A percentile compares a stretch with the other conserved stretches of the same genome.
Evolutionary conservation across 2,797 vertebrate species (phyloP).

Genomic region (Neopelma chrysocephalum): DNA sequence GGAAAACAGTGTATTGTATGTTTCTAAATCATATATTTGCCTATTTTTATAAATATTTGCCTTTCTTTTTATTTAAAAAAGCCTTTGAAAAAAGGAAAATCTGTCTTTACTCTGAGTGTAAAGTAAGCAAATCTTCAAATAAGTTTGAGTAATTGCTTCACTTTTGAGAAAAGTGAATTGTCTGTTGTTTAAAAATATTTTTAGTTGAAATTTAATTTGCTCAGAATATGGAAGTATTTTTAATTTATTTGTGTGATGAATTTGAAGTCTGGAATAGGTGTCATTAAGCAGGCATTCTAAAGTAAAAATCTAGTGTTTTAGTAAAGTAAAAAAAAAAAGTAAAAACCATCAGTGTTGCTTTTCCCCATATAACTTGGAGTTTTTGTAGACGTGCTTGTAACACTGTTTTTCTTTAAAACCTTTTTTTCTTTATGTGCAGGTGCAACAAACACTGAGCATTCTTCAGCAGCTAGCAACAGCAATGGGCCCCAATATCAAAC

Average conservation of each 20-base stretch:
- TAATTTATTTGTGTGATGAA: background rate
- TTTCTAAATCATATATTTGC: background rate
- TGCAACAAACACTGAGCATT: slow-evolving; percentile 91
- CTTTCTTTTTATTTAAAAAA: background rate
- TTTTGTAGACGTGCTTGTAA: background rate
- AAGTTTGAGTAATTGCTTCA: background rate
- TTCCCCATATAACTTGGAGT: background rate
- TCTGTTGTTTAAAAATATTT: background rate
- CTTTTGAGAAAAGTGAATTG: background rate
- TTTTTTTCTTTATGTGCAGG: slow-evolving; percentile 72
- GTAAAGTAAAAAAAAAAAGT: too few species aligned
- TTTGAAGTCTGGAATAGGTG: background rate
- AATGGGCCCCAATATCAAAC: slow-evolving; percentile 92
- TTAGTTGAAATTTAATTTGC: background rate
- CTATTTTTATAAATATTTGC: background rate
- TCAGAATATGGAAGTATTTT: background rate
- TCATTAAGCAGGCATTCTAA: background rate
- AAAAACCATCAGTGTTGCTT: background rate
- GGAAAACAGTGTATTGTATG: background rate
- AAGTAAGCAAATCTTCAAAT: background rate
- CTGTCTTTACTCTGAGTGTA: background rate
- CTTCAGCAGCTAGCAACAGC: slow-evolving; percentile 92
- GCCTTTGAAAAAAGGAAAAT: background rate
- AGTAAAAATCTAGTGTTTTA: background rate
- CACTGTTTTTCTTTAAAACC: background rate